Evolutionary conservation across 2,113 vertebrate genomes (phyloP), one percentile per base, ranked within the genome.

Genomic region (Litocranius walleri): DNA sequence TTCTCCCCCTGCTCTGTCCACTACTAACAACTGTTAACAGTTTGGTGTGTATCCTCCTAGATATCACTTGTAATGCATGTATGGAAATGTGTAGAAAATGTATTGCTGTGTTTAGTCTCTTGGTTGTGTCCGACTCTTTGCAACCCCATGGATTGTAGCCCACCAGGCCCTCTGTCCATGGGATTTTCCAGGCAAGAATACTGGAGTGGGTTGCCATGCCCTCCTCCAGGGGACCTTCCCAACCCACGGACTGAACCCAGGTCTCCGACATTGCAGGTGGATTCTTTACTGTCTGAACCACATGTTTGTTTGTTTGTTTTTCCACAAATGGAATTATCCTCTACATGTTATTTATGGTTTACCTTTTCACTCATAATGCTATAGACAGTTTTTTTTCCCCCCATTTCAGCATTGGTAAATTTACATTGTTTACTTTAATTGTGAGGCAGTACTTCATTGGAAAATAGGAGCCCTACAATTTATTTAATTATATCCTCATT

Each of bases 201-300:
- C 21, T 74, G 19, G 36, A 74, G 67, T 40, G 0, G 36, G 36
- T 40, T 40, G 67, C 67, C 67, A 40, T 74, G n/a, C 5, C 5
- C n/a, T 74, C 21, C 36, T 40, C 21, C 36, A 74, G 67, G n/a
- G 67, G 67, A 6, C 1, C 5, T 40, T 74, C 67, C 19, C 67
- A 13, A 74, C 36, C n/a, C 67, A 74, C 0, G 1, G 5, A 74
- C 11, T 13, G 67, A 74, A 40, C 36, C n/a, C 67, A 74, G 36
- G 10, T 74, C 21, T 25, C 21, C 3, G 0, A 40, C 36, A 74
- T 1, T 40, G 36, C 21, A 74, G 5, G 36, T 0, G 0, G 19
- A 74, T 40, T 74, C 36, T 40, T 40, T 74, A 74, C 67, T 74
- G 36, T 74, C 67, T 74, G 19, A 40, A 74, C 67, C 67, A 25